These are phyloP conservation scores for Raja brachyura DNA, from an alignment of 2,113 vertebrate species.

Conservation along the genomic window DNA sequence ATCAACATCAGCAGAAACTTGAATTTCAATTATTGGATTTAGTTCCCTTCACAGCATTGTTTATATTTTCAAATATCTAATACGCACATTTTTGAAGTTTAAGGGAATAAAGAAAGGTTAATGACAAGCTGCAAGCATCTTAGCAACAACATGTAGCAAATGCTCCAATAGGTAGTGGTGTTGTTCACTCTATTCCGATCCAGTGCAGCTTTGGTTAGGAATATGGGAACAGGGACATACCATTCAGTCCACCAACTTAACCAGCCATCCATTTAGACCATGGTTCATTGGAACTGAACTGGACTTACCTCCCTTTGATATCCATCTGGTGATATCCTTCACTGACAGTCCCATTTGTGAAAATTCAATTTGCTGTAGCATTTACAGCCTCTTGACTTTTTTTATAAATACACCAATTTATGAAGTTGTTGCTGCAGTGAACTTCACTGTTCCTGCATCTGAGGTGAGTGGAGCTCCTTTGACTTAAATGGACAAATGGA, in stretches of 20 bases:
- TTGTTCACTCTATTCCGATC: too few relatives aligned
- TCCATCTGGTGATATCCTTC: background rate
- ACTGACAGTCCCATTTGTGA: background rate
- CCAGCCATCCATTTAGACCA: background rate
- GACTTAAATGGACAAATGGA: background rate
- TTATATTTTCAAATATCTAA: background rate
- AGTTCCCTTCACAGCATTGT: conserved; percentile 17
- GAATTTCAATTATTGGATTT: conserved; percentile 10
- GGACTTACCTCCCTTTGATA: background rate
- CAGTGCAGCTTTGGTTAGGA: too few relatives aligned
- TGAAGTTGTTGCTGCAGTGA: background rate
- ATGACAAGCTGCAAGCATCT: background rate
- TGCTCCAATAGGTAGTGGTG: background rate
- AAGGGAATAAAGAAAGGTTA: background rate
- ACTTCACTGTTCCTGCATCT: background rate
- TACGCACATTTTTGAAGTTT: background rate
- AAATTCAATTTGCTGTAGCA: background rate
- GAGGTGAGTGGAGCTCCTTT: background rate
- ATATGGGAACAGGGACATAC: background rate
- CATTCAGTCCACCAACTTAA: background rate
- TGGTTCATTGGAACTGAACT: background rate
- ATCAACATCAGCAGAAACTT: conserved; percentile 12
- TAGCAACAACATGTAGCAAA: background rate
- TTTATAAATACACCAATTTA: background rate
- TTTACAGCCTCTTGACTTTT: background rate